Conservation (phyloP, 2,113 vertebrate species). For the Sprattus sprattus region DNA sequence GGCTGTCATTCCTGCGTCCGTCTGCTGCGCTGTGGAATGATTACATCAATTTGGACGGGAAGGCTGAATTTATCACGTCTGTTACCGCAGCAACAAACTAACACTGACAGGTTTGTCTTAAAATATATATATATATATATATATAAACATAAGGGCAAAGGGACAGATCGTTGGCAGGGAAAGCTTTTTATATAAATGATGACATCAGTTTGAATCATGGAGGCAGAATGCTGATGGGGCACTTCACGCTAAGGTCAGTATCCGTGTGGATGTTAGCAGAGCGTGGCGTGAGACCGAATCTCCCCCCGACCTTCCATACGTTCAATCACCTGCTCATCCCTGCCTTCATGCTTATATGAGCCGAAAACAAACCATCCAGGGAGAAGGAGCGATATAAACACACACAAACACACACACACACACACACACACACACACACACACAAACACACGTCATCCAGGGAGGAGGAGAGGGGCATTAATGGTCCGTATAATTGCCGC, state of each 20-base stretch:
- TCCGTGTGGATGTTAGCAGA: neutral
- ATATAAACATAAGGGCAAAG: neutral
- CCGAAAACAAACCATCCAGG: neutral
- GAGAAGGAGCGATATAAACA: too few relatives aligned
- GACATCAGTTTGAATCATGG: neutral
- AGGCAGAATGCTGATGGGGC: neutral
- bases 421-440: too few relatives aligned
- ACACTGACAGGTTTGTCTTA: neutral
- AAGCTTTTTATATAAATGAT: neutral
- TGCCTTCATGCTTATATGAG: neutral
- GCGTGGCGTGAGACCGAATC: too few relatives aligned
- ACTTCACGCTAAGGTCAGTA: neutral
- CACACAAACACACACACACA: too few relatives aligned
- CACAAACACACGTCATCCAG: too few relatives aligned
- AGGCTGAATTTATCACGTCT: neutral
- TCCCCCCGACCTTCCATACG: neutral
- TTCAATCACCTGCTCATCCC: neutral
- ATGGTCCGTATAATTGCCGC: neutral
- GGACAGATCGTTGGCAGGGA: neutral
- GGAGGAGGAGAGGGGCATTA: neutral
- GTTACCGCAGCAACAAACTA: neutral
- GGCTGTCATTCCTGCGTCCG: conserved; percentile 27
- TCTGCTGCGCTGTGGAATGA: neutral
- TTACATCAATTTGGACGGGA: conserved; percentile 31
- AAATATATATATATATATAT: neutral